Evolutionary conservation across 2,888 invertebrate species (phyloP).

Genomic region (Rhagium mordax): DNA sequence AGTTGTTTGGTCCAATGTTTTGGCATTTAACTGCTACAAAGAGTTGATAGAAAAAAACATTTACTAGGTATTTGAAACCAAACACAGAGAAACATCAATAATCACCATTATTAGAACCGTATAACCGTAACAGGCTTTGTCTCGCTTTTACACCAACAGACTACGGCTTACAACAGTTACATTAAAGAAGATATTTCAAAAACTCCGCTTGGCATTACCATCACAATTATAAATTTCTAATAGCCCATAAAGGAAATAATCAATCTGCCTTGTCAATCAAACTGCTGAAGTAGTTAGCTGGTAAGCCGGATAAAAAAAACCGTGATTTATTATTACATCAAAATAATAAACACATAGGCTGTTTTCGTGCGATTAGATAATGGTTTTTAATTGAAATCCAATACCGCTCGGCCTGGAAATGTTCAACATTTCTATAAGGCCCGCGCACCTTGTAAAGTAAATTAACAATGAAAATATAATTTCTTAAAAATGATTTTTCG

Average conservation of each 20-base stretch:
- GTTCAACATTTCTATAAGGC: background rate
- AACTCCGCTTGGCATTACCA: background rate
- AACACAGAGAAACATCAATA: too few relatives aligned
- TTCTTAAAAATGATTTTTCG: constrained; percentile 7
- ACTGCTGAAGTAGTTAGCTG: constrained; percentile 8
- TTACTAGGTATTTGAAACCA: too few relatives aligned
- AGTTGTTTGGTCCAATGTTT: too few relatives aligned
- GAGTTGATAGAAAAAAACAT: too few relatives aligned
- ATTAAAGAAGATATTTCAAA: background rate
- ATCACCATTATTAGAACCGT: too few relatives aligned
- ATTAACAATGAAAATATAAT: constrained; percentile 8
- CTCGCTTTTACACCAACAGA: background rate
- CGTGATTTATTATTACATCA: constrained; percentile 15
- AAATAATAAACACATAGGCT: constrained; percentile 4
- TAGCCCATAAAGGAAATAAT: constrained; percentile 16
- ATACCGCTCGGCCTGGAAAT: background rate
- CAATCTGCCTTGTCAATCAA: constrained; percentile 12
- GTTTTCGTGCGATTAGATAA: background rate
- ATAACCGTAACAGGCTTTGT: too few relatives aligned
- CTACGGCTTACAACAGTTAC: too few relatives aligned
- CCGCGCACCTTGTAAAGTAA: background rate
- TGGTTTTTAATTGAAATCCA: background rate
- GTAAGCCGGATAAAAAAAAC: background rate
- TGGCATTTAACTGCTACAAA: too few relatives aligned
- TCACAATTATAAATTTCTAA: background rate